These are phyloP conservation scores for Pristis pectinata DNA, from an alignment of 2,797 vertebrate species.

Conservation along the genomic window DNA sequence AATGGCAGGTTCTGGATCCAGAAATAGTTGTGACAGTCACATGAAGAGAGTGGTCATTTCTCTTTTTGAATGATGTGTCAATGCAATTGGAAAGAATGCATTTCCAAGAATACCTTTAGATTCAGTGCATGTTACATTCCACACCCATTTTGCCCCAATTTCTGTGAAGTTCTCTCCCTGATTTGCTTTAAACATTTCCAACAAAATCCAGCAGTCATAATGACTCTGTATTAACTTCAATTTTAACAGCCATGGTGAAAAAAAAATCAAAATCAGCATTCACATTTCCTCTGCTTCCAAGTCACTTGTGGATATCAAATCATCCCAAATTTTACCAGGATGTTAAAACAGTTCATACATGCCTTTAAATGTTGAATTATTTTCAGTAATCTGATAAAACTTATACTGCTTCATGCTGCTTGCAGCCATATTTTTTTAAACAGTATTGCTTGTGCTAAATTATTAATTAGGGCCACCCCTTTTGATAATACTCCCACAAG, in stretches of 20 bases:
- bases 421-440: not conserved
- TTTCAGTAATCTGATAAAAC: not conserved
- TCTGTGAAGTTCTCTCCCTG: not conserved
- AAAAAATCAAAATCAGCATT: no score
- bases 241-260: not conserved
- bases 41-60: not conserved
- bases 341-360: no score
- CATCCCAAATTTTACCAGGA: no score
- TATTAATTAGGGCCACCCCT: not conserved
- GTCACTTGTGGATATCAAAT: no score
- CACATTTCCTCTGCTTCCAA: no score
- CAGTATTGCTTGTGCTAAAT: not conserved
- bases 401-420: not conserved
- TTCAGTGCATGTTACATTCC: not conserved
- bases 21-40: not conserved
- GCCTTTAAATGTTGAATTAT: no score
- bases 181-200: not conserved
- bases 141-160: not conserved
- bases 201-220: not conserved
- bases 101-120: not conserved
- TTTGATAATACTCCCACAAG: no score
- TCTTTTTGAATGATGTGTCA: not conserved
- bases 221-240: not conserved
- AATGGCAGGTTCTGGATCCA: not conserved
- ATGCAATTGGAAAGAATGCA: not conserved